Base-by-base conservation (phyloP, 2,888 invertebrate genomes). In the Tenthredo mesomela region DNA sequence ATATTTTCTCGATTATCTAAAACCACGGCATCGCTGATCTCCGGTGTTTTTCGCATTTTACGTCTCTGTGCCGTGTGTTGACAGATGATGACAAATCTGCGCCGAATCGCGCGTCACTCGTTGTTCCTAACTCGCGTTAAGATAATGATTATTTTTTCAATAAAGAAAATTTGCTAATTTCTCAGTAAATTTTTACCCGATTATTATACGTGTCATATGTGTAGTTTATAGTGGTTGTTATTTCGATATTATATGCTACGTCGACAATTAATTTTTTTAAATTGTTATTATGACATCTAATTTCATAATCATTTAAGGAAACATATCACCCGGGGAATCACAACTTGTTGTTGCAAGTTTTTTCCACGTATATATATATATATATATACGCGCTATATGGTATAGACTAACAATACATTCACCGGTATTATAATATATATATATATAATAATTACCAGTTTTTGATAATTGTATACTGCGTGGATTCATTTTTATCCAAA, bases 41-140 rank as follows among this genome's bases (percentile, higher is more conserved):
- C 67, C 29, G 25, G 29, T 33, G 33, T 29, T 77, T 29, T 77
- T 29, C 78, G 58, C 29, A 29, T 77, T 29, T 77, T 40, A 80
- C 80, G 61, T 80, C 18, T 80, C 25, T 25, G 50, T 80, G 40
- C 10, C 58, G 61, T 61, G 25, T 43, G 47, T 21, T 54, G 77
- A 77, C 61, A 61, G 58, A 37, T 61, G 61, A 61, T 61, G 33
- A 80, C 37, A 50, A 80, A 80, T 61, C 80, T 80, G 80, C 80
- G 80, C 80, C 43, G 43, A 73, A 43, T 67, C 73, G 40, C 73
- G 43, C 73, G 73, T 73, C 40, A 73, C 40, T 21, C n/a, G 43
- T 73, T 73, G 73, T 73, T 73, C 5, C 21, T 54, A 54, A 29
- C 47, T 54, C 77, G 77, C 77, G 54, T 67, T 50, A 77, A 33